Evolutionary conservation across 1,140 invertebrate genomes (phyloP).

Genomic region (Drosophila takahashii): DNA sequence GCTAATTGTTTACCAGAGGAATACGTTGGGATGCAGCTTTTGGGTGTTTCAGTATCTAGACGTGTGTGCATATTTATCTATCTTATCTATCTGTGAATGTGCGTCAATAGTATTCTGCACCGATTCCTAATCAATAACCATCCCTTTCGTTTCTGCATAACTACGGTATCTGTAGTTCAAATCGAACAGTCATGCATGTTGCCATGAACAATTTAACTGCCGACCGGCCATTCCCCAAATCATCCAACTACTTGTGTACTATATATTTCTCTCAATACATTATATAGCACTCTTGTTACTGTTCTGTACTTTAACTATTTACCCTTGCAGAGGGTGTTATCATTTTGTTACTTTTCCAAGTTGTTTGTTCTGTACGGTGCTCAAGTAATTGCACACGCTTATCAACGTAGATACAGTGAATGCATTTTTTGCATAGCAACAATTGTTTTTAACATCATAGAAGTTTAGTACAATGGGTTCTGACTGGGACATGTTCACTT

Average conservation of each 20-base stretch:
- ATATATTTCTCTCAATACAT: conserved; percentile 32
- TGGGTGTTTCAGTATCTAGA: conserved; percentile 41
- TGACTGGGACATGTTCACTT: conserved; percentile 22
- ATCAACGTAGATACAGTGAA: conserved; percentile 25
- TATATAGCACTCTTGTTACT: conserved; percentile 32
- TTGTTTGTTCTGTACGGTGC: conserved; percentile 14
- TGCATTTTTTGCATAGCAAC: conserved; percentile 24
- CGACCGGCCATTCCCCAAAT: conserved; percentile 20
- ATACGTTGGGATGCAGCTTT: conserved; percentile 43
- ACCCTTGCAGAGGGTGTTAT: no score
- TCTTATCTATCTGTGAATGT: conserved; percentile 37
- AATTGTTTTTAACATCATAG: conserved; percentile 12
- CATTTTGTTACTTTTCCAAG: background rate
- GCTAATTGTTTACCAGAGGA: conserved; percentile 18
- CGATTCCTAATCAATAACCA: conserved; percentile 20
- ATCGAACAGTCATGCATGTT: conserved; percentile 55
- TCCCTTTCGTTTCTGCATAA: conserved; percentile 27
- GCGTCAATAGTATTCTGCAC: conserved; percentile 41
- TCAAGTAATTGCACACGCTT: conserved; percentile 24
- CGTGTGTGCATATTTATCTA: conserved; percentile 17
- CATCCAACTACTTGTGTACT: conserved; percentile 41
- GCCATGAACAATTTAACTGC: conserved; percentile 14
- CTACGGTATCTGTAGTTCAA: conserved; percentile 16
- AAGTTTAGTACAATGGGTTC: conserved; percentile 14
- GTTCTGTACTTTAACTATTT: conserved; percentile 14